These are phyloP conservation scores for Haliclystus octoradiatus DNA, from an alignment of 30 jellyfish, hydroid and myxozoan species.

Conservation along the genomic window DNA sequence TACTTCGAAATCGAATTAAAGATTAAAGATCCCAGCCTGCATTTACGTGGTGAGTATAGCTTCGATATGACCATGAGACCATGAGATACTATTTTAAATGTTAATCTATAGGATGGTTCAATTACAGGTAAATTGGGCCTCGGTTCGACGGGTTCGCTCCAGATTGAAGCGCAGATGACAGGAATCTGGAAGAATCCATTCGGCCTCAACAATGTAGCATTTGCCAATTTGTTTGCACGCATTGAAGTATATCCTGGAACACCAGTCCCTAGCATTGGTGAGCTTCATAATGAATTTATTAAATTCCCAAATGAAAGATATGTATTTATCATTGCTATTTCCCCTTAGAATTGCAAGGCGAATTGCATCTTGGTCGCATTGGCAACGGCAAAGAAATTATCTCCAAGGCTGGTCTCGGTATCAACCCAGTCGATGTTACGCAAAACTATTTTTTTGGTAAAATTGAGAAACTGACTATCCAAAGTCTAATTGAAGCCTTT, in stretches of 20 bases:
- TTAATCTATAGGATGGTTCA: no score
- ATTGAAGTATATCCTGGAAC: not conserved
- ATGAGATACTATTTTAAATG: no score
- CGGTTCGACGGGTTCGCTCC: not conserved
- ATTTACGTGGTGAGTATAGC: no score
- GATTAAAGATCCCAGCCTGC: not conserved
- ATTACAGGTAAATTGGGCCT: not conserved
- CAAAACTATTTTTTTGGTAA: slow-evolving; percentile 50
- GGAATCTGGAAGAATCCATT: not conserved
- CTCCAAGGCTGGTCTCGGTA: slow-evolving; percentile 42
- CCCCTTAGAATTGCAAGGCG: slow-evolving; percentile 46
- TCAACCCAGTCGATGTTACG: slow-evolving; percentile 44
- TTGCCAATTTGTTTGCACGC: not conserved
- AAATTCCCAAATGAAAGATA: no score
- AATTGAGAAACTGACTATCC: slow-evolving; percentile 35
- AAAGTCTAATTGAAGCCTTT: slow-evolving; percentile 42
- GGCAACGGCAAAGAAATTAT: slow-evolving; percentile 74
- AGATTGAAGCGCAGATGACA: not conserved
- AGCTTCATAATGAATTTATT: no score
- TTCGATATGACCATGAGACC: no score
- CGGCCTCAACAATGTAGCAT: not conserved
- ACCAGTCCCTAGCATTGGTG: not conserved
- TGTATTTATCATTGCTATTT: not conserved
- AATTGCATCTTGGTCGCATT: slow-evolving; percentile 60
- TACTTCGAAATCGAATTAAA: not conserved